Percentiles rank a stretch among this genome's conserved stretches.
Conservation (phyloP, 2,888 invertebrate species). For the Cryptosula pallasiana region DNA sequence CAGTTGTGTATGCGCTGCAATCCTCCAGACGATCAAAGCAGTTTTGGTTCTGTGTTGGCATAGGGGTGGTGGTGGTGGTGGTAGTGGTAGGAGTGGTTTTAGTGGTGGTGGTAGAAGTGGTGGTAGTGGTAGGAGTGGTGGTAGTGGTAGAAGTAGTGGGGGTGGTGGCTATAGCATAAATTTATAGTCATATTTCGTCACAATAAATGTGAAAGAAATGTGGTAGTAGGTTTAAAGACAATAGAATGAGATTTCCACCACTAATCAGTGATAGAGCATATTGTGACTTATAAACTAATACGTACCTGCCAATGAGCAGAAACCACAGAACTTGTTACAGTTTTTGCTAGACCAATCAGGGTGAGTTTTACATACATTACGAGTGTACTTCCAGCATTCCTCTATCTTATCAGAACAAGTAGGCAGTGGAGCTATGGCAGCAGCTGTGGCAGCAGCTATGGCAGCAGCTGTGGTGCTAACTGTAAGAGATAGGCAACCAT, state of each 20-base stretch:
- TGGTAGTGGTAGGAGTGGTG: too few species aligned
- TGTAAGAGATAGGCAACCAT: background rate
- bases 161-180: too few species aligned
- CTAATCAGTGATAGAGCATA: too few species aligned
- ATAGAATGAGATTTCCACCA: too few species aligned
- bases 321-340: constrained; percentile 33
- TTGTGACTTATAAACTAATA: too few species aligned
- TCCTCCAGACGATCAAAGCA: background rate
- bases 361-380: constrained; percentile 31
- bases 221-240: too few species aligned
- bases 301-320: too few species aligned
- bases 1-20: background rate
- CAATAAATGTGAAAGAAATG: too few species aligned
- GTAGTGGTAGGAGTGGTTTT: too few species aligned
- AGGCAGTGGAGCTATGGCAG: background rate
- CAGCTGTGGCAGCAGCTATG: background rate
- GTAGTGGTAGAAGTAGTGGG: too few species aligned
- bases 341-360: constrained; percentile 33
- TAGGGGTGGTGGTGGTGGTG: background rate
- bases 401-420: constrained; percentile 30
- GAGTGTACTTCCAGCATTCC: constrained; percentile 33
- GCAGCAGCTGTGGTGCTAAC: background rate
- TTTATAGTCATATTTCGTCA: too few species aligned
- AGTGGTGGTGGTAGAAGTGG: too few species aligned
- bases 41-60: background rate